Conservation (phyloP, 2,113 vertebrate species). For the Xenopus laevis region DNA sequence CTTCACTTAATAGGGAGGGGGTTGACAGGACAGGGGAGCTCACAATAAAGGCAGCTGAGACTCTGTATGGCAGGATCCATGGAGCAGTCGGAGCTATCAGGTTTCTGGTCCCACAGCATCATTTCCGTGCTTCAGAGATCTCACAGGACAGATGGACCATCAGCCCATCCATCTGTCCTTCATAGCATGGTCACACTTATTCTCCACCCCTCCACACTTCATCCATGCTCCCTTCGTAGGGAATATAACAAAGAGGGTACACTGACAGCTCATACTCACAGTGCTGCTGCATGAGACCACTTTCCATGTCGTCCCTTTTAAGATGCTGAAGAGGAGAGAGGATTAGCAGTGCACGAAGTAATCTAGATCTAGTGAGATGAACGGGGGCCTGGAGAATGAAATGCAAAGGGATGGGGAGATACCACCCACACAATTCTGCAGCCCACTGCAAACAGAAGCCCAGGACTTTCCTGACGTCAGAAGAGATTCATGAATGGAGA, state of each 20-base stretch:
- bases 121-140: constrained; percentile 32
- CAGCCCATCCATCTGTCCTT: constrained; percentile 39
- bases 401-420: constrained; percentile 20
- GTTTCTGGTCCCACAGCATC: constrained; percentile 41
- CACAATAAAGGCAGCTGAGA: constrained; percentile 40
- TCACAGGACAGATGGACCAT: constrained; percentile 40
- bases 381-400: constrained; percentile 13
- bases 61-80: constrained; percentile 22
- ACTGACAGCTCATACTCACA: constrained; percentile 44
- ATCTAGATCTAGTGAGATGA: constrained; percentile 1
- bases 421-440: constrained; percentile 42
- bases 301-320: constrained; percentile 31
- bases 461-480: constrained; percentile 21
- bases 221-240: constrained; percentile 12
- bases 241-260: constrained; percentile 35
- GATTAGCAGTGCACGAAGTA: constrained; percentile 14
- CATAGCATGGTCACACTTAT: constrained; percentile 3
- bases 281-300: constrained; percentile 31
- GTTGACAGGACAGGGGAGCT: constrained; percentile 27
- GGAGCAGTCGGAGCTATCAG: constrained; percentile 33
- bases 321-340: constrained; percentile 1
- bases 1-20: constrained; percentile 23
- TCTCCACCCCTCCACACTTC: constrained; percentile 14
- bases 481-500: constrained; percentile 45
- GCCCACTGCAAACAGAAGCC: constrained; percentile 41